phyloP scores from a whole-genome alignment of 2,888 invertebrate species.

The Limulus polyphemus region DNA sequence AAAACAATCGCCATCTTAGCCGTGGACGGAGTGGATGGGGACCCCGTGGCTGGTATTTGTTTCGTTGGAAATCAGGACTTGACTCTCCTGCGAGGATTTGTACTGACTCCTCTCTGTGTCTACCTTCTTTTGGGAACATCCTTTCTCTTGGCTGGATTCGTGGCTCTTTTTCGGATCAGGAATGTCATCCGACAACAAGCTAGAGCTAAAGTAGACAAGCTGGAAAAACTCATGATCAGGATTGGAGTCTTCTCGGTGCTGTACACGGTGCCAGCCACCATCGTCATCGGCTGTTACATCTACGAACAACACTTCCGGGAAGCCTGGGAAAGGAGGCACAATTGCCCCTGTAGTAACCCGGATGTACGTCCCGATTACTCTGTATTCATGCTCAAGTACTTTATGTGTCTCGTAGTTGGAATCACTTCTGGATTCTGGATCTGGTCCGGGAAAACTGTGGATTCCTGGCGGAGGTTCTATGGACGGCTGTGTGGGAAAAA shows the following conservation, averaged over 20 bases:
- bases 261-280: slow-evolving; percentile 51
- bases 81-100: slow-evolving; percentile 68
- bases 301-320: slow-evolving; percentile 74
- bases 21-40: slow-evolving; percentile 87
- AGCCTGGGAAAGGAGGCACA: slow-evolving; percentile 65
- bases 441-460: slow-evolving; percentile 87
- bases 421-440: slow-evolving; percentile 95
- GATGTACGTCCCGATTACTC: slow-evolving; percentile 46
- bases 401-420: slow-evolving; percentile 87
- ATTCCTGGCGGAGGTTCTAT: slow-evolving; percentile 53
- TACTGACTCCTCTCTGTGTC: slow-evolving; percentile 69
- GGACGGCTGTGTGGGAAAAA: slow-evolving; percentile 51
- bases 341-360: slow-evolving; percentile 60
- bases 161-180: slow-evolving; percentile 79
- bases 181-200: slow-evolving; percentile 81
- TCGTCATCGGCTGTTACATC: slow-evolving; percentile 61
- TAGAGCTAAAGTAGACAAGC: slow-evolving; percentile 72
- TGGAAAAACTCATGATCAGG: slow-evolving; percentile 89
- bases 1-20: slow-evolving; percentile 82
- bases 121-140: slow-evolving; percentile 82
- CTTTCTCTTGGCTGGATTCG: slow-evolving; percentile 81
- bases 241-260: slow-evolving; percentile 72
- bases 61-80: slow-evolving; percentile 87
- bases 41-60: slow-evolving; percentile 90
- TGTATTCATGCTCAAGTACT: slow-evolving; percentile 70